Base-by-base conservation (phyloP, 2,797 vertebrate genomes). In the Syngnathus rostellatus region DNA sequence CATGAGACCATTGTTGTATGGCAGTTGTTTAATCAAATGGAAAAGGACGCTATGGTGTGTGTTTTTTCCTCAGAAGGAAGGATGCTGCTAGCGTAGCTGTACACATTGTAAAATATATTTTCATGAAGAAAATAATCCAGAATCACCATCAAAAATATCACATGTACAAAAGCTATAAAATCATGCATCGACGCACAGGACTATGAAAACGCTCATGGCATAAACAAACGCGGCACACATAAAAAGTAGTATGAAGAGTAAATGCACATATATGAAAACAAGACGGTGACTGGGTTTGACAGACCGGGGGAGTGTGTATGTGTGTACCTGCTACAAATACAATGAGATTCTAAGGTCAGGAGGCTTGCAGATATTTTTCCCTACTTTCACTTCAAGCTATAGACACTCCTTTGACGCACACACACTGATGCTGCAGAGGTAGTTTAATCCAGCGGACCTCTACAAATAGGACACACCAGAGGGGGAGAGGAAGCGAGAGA, bases 161-260 rank as follows among this genome's bases (percentile, higher is more conserved):
- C 51, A 51, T 17, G 3, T 21, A 21, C 2, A 21, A 21, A 41
- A 21, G 0, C 1, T 21, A 65, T 48, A 58, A 23, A 67, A 46
- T 39, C 57, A 55, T 41, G 63, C 48, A 51, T 17, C 17, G 16
- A 71, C 11, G 69, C 55, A 48, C n/a, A 63, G 62, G 54, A 72
- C 38, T 68, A 45, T 68, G 23, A 62, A 81, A 82, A 85, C 63
- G 84, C 84, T 82, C 71, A 72, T 81, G 81, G 84, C 84, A 82
- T 84, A 80, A 87, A 87, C 84, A 86, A 80, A 74, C 74, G 53
- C 72, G 70, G 73, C 67, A 79, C 74, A 81, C 46, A 70, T 16
- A 46, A 46, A 46, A 71, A 77, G 75, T 77, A 70, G 70, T 66
- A 8, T 39, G 68, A 71, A 72, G 64, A 75, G 68, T 74, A 73